Percentiles rank a stretch among this genome's conserved stretches.
Conservation (phyloP, 2,888 invertebrate species). For the Zygaena filipendulae region DNA sequence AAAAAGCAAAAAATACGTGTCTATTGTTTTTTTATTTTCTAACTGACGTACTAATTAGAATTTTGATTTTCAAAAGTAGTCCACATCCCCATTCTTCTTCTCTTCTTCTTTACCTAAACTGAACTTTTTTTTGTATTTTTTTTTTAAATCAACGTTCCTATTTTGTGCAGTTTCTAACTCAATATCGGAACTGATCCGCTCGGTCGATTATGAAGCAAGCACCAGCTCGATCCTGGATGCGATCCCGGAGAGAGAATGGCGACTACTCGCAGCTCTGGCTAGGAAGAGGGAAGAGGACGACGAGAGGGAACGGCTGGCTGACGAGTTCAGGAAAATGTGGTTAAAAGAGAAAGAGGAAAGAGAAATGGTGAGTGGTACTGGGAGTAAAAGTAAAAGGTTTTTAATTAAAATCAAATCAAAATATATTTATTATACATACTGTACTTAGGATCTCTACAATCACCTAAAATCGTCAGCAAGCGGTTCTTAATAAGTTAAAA, state of each 20-base stretch:
- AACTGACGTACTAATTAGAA: too few relatives aligned
- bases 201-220: conserved; percentile 26
- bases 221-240: conserved; percentile 26
- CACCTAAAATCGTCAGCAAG: too few relatives aligned
- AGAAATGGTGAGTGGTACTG: conserved; percentile 32
- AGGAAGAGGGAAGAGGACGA: conserved; percentile 51
- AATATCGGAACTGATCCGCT: conserved; percentile 27
- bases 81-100: too few relatives aligned
- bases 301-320: conserved; percentile 50
- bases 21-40: too few relatives aligned
- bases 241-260: conserved; percentile 59
- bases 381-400: background rate
- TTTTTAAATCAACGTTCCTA: too few relatives aligned
- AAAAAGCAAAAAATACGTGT: too few relatives aligned
- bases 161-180: conserved; percentile 34
- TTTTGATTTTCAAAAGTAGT: too few relatives aligned
- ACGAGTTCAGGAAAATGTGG: conserved; percentile 59
- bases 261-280: conserved; percentile 54
- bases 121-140: too few relatives aligned
- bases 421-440: background rate
- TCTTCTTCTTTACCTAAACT: too few relatives aligned
- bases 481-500: too few relatives aligned
- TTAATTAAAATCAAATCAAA: background rate
- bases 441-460: background rate
- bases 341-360: conserved; percentile 49